These are phyloP conservation scores for Ibidorhyncha struthersii DNA, from an alignment of 2,113 vertebrate species.

Conservation along the genomic window DNA sequence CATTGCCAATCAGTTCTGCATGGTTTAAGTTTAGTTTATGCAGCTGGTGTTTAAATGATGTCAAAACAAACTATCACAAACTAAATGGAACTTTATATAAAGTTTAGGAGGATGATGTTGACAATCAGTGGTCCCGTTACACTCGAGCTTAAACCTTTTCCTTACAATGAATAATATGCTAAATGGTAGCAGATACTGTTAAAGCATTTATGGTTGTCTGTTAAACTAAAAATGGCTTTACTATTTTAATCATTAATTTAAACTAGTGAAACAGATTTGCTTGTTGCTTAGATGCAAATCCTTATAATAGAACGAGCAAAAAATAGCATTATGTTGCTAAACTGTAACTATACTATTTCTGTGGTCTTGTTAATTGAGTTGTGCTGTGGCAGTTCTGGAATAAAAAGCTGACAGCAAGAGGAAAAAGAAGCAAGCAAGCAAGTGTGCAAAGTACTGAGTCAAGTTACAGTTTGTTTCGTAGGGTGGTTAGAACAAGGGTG, in stretches of 20 bases:
- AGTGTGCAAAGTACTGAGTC: neutral
- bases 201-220: neutral
- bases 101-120: neutral
- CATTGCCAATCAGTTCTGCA: neutral
- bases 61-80: neutral
- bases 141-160: neutral
- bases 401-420: neutral
- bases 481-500: neutral
- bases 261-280: neutral
- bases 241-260: neutral
- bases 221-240: neutral
- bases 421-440: neutral
- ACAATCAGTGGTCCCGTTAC: neutral
- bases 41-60: neutral
- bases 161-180: neutral
- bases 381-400: neutral
- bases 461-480: neutral
- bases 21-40: neutral
- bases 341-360: neutral
- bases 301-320: neutral
- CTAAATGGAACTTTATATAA: neutral
- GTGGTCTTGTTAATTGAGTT: neutral
- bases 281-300: neutral
- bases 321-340: neutral
- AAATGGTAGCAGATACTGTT: neutral